Conservation (phyloP, 2,797 vertebrate species). For the Pseudochirops cupreus region DNA sequence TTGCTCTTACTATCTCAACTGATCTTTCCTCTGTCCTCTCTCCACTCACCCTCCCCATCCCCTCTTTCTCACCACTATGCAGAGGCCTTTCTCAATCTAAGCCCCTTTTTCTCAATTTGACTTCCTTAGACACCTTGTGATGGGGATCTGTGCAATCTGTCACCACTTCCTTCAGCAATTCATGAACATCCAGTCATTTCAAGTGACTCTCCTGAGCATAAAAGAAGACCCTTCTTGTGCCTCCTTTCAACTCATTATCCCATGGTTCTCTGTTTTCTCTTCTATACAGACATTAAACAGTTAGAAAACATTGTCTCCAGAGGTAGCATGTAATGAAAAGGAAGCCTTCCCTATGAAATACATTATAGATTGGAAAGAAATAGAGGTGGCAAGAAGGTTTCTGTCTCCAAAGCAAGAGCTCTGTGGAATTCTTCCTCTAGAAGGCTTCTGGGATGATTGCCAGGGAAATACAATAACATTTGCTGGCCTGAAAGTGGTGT, state of each 20-base stretch:
- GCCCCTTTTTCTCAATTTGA: not conserved
- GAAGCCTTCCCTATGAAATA: constrained; percentile 14
- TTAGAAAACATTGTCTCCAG: constrained; percentile 44
- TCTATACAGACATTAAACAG: not conserved
- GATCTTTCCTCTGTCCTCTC: not conserved
- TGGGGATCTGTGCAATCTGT: not conserved
- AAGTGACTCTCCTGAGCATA: not conserved
- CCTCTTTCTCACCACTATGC: not conserved
- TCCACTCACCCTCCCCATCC: not conserved
- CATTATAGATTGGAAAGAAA: constrained; percentile 7
- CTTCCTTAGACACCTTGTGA: not conserved
- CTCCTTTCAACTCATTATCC: not conserved
- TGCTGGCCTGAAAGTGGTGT: constrained; percentile 2
- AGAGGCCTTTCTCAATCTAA: not conserved
- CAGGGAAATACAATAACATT: constrained; percentile 64
- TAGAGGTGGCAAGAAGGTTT: constrained; percentile 7
- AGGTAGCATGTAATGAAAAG: constrained; percentile 58
- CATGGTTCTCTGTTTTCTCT: not conserved
- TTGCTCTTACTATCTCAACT: not conserved
- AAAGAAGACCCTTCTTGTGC: not conserved
- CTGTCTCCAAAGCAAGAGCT: constrained; percentile 17
- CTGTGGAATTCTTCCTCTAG: constrained; percentile 23
- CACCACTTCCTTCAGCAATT: not conserved
- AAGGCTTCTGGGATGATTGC: constrained; percentile 46
- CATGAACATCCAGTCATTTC: not conserved